A percentile compares a stretch with the other conserved stretches of the same genome.
Evolutionary conservation across 2,113 vertebrate species (phyloP).

Genomic region (Taurulus bubalis): DNA sequence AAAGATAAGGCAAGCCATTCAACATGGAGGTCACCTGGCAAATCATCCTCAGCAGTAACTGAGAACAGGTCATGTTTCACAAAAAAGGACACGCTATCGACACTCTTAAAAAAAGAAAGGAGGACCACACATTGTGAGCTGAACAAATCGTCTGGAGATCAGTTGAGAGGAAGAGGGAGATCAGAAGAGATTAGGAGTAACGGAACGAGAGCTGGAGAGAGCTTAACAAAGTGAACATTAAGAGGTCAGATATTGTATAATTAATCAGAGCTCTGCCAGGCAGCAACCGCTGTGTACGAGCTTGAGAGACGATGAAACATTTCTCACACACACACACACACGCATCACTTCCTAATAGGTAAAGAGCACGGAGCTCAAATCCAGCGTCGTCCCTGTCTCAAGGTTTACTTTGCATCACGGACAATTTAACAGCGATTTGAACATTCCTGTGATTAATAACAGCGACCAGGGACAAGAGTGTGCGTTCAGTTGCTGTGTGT

Average conservation of each 20-base stretch:
- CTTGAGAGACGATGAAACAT: conserved; percentile 57
- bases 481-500: conserved; percentile 14
- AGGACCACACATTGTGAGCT: background rate
- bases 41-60: conserved; percentile 36
- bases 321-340: conserved; percentile 22
- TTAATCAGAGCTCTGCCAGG: conserved; percentile 57
- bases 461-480: conserved; percentile 4
- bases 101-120: background rate
- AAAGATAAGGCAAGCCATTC: conserved; percentile 20
- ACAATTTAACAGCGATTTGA: conserved; percentile 72
- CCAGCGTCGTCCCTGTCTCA: conserved; percentile 25
- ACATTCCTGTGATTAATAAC: conserved; percentile 65
- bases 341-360: conserved; percentile 37
- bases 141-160: conserved; percentile 31
- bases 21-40: conserved; percentile 36
- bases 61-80: conserved; percentile 15
- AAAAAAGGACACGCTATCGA: background rate
- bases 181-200: conserved; percentile 44
- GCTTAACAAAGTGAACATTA: conserved; percentile 61
- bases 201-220: conserved; percentile 14
- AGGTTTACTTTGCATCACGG: conserved; percentile 66
- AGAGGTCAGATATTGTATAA: conserved; percentile 68
- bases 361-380: conserved; percentile 42
- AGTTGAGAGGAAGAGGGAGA: conserved; percentile 15
- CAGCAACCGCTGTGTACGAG: conserved; percentile 34